Percentiles rank a stretch among this genome's conserved stretches.
Conservation (phyloP, 1,140 invertebrate genomes). For the Antheraea pernyi region DNA sequence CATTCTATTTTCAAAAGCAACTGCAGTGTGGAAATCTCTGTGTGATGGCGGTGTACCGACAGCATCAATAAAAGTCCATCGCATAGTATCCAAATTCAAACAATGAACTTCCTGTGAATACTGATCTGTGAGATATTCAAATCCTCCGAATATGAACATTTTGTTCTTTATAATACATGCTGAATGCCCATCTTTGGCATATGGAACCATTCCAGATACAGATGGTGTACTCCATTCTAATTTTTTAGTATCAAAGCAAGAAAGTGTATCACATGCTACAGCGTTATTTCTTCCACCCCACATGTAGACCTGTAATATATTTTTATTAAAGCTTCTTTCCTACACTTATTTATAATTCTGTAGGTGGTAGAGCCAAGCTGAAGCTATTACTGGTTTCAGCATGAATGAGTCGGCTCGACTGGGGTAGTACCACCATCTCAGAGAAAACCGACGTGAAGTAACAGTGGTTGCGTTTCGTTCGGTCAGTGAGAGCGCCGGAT, state of each 20-base stretch:
- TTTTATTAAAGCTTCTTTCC: background rate
- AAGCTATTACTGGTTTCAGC: too few relatives aligned
- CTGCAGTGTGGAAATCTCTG: conserved; percentile 93
- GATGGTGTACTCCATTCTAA: conserved; percentile 84
- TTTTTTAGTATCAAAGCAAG: conserved; percentile 88
- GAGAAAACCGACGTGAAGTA: too few relatives aligned
- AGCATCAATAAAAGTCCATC: conserved; percentile 84
- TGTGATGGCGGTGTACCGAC: conserved; percentile 83
- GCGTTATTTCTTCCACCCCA: conserved; percentile 96
- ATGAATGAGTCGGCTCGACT: too few relatives aligned
- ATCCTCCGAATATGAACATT: conserved; percentile 96
- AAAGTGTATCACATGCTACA: conserved; percentile 88
- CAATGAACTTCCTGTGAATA: conserved; percentile 90
- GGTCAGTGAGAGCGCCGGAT: too few relatives aligned
- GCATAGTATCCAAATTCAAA: conserved; percentile 86
- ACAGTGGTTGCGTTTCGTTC: too few relatives aligned
- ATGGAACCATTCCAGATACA: conserved; percentile 85
- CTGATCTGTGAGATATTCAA: conserved; percentile 87
- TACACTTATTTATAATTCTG: background rate
- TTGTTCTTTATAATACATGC: conserved; percentile 89
- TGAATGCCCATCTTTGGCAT: conserved; percentile 93
- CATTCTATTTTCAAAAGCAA: conserved; percentile 86
- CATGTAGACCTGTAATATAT: conserved; percentile 81
- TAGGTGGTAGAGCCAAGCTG: too few relatives aligned
- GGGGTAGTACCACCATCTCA: too few relatives aligned